Conservation (phyloP, 2,113 vertebrate species). For the Pelusios castaneus region DNA sequence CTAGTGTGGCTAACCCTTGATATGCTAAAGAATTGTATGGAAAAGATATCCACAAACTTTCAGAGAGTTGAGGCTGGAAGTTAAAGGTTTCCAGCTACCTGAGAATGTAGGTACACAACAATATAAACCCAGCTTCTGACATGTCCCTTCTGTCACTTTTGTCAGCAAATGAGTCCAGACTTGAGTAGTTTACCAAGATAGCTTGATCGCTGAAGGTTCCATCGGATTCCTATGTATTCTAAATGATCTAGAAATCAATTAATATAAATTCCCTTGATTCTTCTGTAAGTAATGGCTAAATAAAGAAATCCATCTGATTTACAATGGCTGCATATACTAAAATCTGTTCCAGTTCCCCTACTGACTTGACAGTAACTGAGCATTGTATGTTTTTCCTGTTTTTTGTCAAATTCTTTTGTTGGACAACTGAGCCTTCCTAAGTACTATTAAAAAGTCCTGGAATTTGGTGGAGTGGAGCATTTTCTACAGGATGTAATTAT, state of each 20-base stretch:
- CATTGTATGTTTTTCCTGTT: background rate
- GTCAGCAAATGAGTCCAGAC: background rate
- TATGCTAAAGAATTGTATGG: fast-evolving
- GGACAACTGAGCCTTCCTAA: background rate
- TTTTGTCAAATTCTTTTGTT: background rate
- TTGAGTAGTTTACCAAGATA: background rate
- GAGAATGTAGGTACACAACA: background rate
- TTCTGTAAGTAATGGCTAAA: background rate
- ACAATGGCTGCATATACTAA: background rate
- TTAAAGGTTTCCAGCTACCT: background rate
- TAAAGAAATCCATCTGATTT: background rate
- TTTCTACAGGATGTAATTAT: background rate
- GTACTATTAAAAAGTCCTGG: background rate
- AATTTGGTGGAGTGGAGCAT: background rate
- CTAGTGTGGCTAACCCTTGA: background rate
- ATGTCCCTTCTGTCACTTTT: background rate
- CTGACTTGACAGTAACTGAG: background rate
- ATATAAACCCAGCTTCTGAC: fast-evolving
- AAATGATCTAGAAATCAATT: background rate
- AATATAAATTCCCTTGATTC: background rate
- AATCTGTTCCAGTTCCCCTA: background rate
- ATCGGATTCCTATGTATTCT: background rate
- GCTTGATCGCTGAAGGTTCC: background rate
- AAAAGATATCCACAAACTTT: background rate
- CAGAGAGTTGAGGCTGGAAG: background rate